phyloP scores from a whole-genome alignment of 2,888 invertebrate species.

The Tinea semifulvella region DNA sequence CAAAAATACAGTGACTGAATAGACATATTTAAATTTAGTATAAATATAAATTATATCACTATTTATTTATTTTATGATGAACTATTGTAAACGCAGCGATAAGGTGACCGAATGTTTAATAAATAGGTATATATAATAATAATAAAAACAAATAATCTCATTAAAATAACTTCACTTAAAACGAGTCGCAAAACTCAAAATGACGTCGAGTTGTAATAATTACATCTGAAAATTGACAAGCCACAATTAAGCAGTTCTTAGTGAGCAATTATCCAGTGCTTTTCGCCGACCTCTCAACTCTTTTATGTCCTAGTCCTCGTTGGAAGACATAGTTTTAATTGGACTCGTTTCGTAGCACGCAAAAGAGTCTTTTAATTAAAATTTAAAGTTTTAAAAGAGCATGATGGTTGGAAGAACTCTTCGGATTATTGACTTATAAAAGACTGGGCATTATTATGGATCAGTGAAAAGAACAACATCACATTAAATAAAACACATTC shows the following conservation, averaged over 20 bases:
- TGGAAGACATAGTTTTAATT: conserved; percentile 61
- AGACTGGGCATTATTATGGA: no score
- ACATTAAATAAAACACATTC: no score
- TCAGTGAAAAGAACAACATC: no score
- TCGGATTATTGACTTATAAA: neutral
- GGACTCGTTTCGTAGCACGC: conserved; percentile 49
- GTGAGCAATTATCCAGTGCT: conserved; percentile 43
- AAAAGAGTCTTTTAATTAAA: conserved; percentile 55
- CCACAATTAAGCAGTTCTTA: conserved; percentile 38
- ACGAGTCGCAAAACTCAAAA: neutral
- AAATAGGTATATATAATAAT: neutral
- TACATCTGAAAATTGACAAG: conserved; percentile 15
- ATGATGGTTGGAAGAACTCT: conserved; percentile 7
- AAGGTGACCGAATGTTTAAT: neutral
- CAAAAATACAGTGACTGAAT: no score
- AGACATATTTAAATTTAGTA: no score
- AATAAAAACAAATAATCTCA: neutral
- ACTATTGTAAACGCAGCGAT: neutral
- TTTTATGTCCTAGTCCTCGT: conserved; percentile 41
- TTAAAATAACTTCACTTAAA: neutral
- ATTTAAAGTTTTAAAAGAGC: conserved; percentile 40
- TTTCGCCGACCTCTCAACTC: conserved; percentile 39
- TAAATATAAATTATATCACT: no score
- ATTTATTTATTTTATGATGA: no score
- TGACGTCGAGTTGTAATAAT: conserved; percentile 10